phyloP scores from a whole-genome alignment of 2,113 vertebrate genomes.

The Leucoraja erinaceus region DNA sequence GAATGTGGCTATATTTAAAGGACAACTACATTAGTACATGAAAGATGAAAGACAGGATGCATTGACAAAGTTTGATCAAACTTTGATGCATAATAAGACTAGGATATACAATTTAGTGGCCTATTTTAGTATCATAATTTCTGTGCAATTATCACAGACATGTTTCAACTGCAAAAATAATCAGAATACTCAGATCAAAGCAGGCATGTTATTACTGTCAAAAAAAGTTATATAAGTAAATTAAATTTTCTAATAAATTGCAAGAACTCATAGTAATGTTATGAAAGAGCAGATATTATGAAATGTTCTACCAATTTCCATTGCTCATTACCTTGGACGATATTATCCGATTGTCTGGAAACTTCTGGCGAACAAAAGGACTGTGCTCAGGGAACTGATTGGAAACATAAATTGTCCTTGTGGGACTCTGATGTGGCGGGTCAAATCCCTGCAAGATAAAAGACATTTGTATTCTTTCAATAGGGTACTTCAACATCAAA shows the following conservation, averaged over 20 bases:
- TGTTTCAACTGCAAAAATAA: neutral
- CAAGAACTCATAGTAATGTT: neutral
- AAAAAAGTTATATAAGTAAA: neutral
- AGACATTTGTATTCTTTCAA: neutral
- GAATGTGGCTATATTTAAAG: too few relatives aligned
- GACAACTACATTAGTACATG: too few relatives aligned
- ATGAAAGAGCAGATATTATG: neutral
- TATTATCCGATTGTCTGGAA: conserved; percentile 93
- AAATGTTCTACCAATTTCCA: neutral
- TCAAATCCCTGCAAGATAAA: conserved; percentile 76
- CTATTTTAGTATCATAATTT: neutral
- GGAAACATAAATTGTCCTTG: conserved; percentile 90
- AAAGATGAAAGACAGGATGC: too few relatives aligned
- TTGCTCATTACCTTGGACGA: conserved; percentile 84
- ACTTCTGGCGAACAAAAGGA: conserved; percentile 90
- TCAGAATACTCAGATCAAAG: neutral
- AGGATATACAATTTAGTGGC: too few relatives aligned
- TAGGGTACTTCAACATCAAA: neutral
- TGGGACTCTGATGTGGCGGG: conserved; percentile 93
- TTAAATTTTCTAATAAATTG: neutral
- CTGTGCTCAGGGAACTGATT: conserved; percentile 89
- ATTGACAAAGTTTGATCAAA: too few relatives aligned
- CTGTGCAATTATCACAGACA: neutral
- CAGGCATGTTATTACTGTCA: neutral
- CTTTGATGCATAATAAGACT: too few relatives aligned